Base-by-base conservation (phyloP, 2,888 invertebrate species). In the Eupeodes latifasciatus region DNA sequence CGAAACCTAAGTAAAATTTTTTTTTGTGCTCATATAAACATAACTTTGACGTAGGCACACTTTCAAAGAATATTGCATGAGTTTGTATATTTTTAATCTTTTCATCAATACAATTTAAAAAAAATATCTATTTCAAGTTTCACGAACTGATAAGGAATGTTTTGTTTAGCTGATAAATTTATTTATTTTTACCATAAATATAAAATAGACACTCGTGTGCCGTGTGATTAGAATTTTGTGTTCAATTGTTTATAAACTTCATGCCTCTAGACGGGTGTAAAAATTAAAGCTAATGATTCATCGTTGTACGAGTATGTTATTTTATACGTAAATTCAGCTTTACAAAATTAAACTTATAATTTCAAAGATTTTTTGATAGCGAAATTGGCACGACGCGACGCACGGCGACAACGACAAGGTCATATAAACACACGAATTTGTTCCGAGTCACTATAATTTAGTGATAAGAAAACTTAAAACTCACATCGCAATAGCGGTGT, bases 231-330 rank as follows among this genome's bases (percentile, higher is more conserved):
- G 10, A 36, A 19, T 47, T 27, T 66, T 1, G 27, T 14, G 27
- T 2, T 27, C 27, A 49, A 14, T 66, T 66, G 16, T 64, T 64
- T 64, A 47, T 0, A 19, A 64, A 19, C 0, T 11, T 1, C n/a
- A 1, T 10, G 16, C 1, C 5, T 44, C 44, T 19, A 47, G 47
- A 19, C 27, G 1, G 12, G 1, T 12, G 1, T 12, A 9, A 64
- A 64, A 64, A 16, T 62, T 5, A 27, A 27, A 14, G 12, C 47
- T 64, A 47, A 49, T 44, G 66, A 66, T 14, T 47, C 66, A 66
- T 27, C 4, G 49, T 4, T 4, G 9, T 47, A 27, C 27, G 27
- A n/a, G n/a, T n/a, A n/a, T n/a, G n/a, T n/a, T n/a, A n/a, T n/a
- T n/a, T n/a, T n/a, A n/a, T n/a, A 27, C 27, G 27, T 27, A 27